phyloP scores from a whole-genome alignment of 2,797 vertebrate genomes.

The Mus minutoides region DNA sequence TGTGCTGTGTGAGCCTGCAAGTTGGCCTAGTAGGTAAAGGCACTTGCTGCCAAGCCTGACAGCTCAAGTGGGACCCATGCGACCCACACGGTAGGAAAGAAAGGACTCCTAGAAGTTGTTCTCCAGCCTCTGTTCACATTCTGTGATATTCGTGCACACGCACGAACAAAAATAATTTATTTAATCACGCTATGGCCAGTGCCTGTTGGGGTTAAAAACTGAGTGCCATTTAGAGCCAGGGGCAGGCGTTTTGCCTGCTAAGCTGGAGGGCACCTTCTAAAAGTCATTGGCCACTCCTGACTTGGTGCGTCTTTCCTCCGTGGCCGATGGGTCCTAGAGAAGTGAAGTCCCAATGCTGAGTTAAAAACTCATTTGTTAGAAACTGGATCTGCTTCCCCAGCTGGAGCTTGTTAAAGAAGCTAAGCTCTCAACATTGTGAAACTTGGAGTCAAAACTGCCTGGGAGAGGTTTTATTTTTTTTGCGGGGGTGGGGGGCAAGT shows the following conservation, averaged over 20 bases:
- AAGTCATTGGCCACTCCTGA: not conserved
- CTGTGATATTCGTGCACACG: not conserved
- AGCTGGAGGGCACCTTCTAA: not conserved
- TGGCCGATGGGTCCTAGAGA: not conserved
- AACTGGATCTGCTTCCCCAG: not conserved
- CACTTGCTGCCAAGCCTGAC: not conserved
- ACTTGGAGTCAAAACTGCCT: not conserved
- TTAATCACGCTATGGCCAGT: fast-evolving
- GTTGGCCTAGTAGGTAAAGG: not conserved
- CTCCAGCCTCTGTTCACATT: not conserved
- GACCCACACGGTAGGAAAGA: not conserved
- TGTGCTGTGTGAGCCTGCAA: not conserved
- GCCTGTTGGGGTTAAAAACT: not conserved
- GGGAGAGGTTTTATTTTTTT: not conserved
- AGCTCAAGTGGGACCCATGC: not conserved
- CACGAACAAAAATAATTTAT: not conserved
- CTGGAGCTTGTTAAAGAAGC: slow-evolving; percentile 2
- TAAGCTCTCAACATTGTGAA: not conserved
- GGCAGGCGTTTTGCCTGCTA: not conserved
- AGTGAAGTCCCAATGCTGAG: not conserved
- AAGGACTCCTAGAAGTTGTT: not conserved
- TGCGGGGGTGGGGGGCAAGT: no score
- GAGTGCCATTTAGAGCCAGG: not conserved
- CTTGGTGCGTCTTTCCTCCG: not conserved
- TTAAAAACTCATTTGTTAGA: not conserved